These are phyloP conservation scores for Balearica regulorum DNA, from an alignment of 2,797 vertebrate genomes.

Conservation along the genomic window DNA sequence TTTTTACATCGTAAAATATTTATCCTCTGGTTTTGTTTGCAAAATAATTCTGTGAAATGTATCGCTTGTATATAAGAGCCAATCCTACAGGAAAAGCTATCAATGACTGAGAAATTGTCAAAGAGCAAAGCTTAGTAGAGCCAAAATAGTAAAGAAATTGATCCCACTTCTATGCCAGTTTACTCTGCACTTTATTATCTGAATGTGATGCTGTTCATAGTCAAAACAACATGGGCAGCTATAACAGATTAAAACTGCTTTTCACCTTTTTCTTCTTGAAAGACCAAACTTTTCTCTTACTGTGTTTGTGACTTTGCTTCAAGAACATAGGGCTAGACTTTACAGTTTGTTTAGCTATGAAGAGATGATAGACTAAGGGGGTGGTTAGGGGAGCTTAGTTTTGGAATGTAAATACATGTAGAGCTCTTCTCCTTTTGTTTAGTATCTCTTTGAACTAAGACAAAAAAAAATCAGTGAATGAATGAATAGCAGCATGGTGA, in stretches of 20 bases:
- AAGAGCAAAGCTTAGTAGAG: not conserved
- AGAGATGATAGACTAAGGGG: slow-evolving; percentile 76
- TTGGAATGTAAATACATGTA: slow-evolving; percentile 83
- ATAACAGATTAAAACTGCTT: not conserved
- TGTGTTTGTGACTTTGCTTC: slow-evolving; percentile 66
- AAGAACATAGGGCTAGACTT: slow-evolving; percentile 69
- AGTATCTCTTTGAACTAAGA: slow-evolving; percentile 83
- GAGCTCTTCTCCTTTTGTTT: slow-evolving; percentile 80
- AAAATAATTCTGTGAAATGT: not conserved
- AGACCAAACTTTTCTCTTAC: slow-evolving; percentile 19
- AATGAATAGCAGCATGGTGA: slow-evolving; percentile 81
- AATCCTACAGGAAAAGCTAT: not conserved
- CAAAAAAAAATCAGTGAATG: slow-evolving; percentile 80
- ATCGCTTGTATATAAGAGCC: not conserved
- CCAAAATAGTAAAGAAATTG: slow-evolving; percentile 4
- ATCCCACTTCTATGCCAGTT: not conserved
- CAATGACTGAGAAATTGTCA: not conserved
- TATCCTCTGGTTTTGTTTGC: not conserved
- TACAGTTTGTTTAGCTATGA: slow-evolving; percentile 79
- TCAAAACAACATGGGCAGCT: not conserved
- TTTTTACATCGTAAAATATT: not conserved
- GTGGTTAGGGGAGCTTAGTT: slow-evolving; percentile 76
- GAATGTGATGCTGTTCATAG: not conserved
- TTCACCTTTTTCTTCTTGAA: not conserved
- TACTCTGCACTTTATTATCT: not conserved